phyloP scores from a whole-genome alignment of 1,140 invertebrate species.

The Drosophila pachea region DNA sequence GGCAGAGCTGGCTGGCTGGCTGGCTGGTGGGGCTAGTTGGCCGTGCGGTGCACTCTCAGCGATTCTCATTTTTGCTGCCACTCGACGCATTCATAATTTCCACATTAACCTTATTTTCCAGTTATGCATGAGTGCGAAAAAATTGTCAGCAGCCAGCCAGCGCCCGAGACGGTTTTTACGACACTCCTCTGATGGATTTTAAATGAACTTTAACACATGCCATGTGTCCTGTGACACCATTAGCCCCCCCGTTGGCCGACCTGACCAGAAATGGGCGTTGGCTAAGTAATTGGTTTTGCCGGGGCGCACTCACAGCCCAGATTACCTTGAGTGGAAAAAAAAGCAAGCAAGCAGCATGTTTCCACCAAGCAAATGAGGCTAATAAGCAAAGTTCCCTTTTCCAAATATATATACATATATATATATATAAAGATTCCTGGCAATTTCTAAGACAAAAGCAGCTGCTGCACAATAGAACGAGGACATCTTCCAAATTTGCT shows the following conservation, averaged over 20 bases:
- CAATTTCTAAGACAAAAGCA: neutral
- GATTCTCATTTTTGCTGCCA: constrained; percentile 25
- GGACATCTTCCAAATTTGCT: neutral
- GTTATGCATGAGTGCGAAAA: constrained; percentile 68
- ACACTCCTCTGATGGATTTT: constrained; percentile 66
- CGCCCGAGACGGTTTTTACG: constrained; percentile 37
- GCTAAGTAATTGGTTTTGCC: constrained; percentile 71
- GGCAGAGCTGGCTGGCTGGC: constrained; percentile 6
- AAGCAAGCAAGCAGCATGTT: constrained; percentile 11
- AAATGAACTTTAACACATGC: constrained; percentile 76
- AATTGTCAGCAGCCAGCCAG: constrained; percentile 63
- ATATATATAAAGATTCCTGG: neutral
- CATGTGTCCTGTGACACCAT: constrained; percentile 47
- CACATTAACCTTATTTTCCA: constrained; percentile 71
- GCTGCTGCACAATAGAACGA: no score
- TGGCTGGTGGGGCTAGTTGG: no score
- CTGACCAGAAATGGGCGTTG: constrained; percentile 33
- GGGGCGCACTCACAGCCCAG: constrained; percentile 27
- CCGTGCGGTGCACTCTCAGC: neutral
- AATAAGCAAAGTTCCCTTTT: constrained; percentile 17
- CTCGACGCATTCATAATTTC: constrained; percentile 56
- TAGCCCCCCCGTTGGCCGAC: neutral
- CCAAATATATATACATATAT: neutral
- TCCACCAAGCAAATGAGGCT: constrained; percentile 13
- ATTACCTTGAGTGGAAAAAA: constrained; percentile 51